These are phyloP conservation scores for Melanocharis versteri DNA, from an alignment of 2,113 vertebrate genomes.

Conservation along the genomic window DNA sequence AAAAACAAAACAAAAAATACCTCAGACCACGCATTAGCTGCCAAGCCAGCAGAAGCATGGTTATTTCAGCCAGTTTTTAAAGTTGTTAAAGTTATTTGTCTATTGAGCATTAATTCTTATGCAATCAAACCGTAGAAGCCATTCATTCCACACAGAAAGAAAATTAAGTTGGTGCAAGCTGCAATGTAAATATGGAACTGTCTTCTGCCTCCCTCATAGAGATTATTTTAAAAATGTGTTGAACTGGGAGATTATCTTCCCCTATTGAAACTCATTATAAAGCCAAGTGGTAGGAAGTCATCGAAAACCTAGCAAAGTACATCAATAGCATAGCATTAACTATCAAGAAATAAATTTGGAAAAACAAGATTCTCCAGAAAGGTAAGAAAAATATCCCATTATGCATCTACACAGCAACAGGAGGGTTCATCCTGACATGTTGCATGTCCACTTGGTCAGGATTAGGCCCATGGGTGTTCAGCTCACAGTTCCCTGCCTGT, in stretches of 20 bases:
- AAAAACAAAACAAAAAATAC: constrained; percentile 24
- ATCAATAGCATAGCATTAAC: not conserved
- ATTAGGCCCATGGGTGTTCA: not conserved
- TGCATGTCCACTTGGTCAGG: fast-evolving
- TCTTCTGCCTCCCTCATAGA: not conserved
- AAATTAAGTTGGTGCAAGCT: not conserved
- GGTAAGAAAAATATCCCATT: not conserved
- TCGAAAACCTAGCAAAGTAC: not conserved
- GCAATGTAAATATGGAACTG: not conserved
- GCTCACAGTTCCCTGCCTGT: not conserved
- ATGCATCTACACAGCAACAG: not conserved
- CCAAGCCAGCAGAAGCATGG: not conserved
- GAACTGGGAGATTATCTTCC: not conserved
- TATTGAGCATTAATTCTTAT: constrained; percentile 1
- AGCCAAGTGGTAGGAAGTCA: not conserved
- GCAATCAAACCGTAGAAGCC: not conserved
- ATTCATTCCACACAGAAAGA: not conserved
- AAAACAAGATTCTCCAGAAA: not conserved
- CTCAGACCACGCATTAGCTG: not conserved
- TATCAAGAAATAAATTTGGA: not conserved
- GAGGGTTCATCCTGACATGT: not conserved
- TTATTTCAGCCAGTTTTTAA: not conserved
- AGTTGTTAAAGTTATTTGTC: constrained; percentile 16
- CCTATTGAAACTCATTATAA: not conserved
- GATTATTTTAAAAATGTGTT: not conserved